Evolutionary conservation across 2,113 vertebrate species (phyloP).

Genomic region (Callocephalon fimbriatum): DNA sequence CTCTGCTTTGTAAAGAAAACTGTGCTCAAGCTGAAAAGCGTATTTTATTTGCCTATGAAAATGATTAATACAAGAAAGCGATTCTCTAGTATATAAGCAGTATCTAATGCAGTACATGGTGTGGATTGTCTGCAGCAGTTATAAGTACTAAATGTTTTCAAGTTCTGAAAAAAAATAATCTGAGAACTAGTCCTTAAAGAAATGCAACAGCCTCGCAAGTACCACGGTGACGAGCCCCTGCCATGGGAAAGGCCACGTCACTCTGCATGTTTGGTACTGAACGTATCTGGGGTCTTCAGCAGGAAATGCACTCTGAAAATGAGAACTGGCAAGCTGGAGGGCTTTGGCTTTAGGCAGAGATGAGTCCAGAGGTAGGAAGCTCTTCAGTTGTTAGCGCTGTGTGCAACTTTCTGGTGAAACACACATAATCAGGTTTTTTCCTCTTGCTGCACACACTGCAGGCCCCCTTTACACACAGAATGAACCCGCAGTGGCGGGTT

Average conservation of each 20-base stretch:
- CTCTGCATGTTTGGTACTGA: neutral
- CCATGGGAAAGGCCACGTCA: neutral
- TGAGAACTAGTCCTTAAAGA: neutral
- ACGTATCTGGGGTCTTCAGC: neutral
- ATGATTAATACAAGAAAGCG: neutral
- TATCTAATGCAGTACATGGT: neutral
- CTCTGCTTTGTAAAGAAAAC: neutral
- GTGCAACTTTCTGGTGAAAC: neutral
- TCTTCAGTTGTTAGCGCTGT: neutral
- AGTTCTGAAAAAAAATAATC: neutral
- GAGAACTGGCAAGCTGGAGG: neutral
- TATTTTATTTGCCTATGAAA: neutral
- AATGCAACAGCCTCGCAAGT: neutral
- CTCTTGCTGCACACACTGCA: neutral
- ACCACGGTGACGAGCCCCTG: neutral
- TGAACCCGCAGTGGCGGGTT: constrained; percentile 41
- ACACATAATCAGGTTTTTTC: neutral
- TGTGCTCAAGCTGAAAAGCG: neutral
- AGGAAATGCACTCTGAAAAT: neutral
- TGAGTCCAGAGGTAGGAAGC: neutral
- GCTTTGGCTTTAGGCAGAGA: neutral
- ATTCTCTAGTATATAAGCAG: neutral
- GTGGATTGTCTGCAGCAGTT: neutral
- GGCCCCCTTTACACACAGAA: neutral
- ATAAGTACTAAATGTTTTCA: neutral